Percentiles rank a stretch among this genome's conserved stretches.
Evolutionary conservation across 35 echinoderm and acorn worm species (phyloP).

Genomic region (Anneissia japonica): DNA sequence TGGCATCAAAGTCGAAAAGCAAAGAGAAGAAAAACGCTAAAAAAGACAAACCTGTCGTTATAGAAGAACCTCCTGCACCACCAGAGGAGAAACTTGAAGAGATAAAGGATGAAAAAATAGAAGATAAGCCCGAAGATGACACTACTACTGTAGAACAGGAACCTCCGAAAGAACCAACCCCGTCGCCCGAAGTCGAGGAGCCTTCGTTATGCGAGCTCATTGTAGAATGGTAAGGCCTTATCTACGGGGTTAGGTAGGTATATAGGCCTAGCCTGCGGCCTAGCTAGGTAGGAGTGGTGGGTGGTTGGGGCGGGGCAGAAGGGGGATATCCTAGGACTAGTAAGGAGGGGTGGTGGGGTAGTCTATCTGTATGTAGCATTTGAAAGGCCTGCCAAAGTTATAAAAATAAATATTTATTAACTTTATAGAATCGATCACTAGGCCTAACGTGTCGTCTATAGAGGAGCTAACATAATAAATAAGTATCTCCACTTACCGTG

Average conservation of each 20-base stretch:
- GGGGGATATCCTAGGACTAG: not conserved
- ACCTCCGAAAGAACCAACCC: slow-evolving; percentile 82
- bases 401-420: not conserved
- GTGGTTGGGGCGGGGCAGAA: not conserved
- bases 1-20: slow-evolving; percentile 81
- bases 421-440: too few relatives aligned
- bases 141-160: slow-evolving; percentile 51
- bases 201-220: slow-evolving; percentile 90
- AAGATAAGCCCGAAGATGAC: slow-evolving; percentile 51
- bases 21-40: slow-evolving; percentile 93
- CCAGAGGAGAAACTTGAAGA: slow-evolving; percentile 77
- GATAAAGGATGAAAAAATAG: slow-evolving; percentile 54
- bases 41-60: slow-evolving; percentile 69
- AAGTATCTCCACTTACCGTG: too few relatives aligned
- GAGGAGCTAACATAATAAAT: too few relatives aligned
- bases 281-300: not conserved
- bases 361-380: not conserved
- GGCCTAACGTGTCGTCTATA: too few relatives aligned
- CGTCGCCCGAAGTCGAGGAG: slow-evolving; percentile 83
- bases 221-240: slow-evolving; percentile 68
- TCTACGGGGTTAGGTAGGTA: too few relatives aligned
- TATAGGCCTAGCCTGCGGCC: not conserved
- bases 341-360: not conserved
- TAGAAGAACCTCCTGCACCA: slow-evolving; percentile 75
- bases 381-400: not conserved